These are phyloP conservation scores for Acanthiza pusilla DNA, from an alignment of 2,797 vertebrate species.

Conservation along the genomic window DNA sequence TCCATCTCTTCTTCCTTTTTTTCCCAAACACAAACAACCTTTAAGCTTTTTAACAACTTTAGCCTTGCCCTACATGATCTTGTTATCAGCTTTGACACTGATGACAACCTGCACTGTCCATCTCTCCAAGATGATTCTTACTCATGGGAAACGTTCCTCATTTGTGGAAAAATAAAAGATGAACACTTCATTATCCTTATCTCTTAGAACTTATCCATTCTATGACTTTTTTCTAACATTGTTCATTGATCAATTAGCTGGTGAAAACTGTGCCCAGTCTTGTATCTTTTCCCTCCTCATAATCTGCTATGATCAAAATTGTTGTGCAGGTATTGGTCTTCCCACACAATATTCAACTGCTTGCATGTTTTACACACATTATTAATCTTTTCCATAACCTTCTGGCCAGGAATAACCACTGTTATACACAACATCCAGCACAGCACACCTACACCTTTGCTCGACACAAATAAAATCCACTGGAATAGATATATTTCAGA, in stretches of 20 bases:
- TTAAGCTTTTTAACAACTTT: neutral
- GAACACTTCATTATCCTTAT: neutral
- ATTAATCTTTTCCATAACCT: neutral
- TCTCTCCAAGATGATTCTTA: neutral
- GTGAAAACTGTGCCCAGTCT: neutral
- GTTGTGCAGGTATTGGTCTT: neutral
- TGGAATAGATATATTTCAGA: neutral
- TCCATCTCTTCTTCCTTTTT: neutral
- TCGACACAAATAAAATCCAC: neutral
- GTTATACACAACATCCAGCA: neutral
- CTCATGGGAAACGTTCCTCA: neutral
- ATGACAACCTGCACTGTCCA: neutral
- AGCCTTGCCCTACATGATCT: neutral
- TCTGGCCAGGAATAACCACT: neutral
- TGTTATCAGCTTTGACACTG: neutral
- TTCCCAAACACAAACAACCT: neutral
- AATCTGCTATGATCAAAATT: neutral
- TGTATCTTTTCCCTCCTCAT: neutral
- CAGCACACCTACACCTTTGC: neutral
- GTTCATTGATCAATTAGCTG: neutral
- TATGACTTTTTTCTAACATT: neutral
- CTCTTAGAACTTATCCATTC: neutral
- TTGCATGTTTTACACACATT: neutral
- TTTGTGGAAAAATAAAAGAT: neutral
- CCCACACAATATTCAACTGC: neutral